Evolutionary conservation across 2,113 vertebrate species (phyloP), one percentile per base, ranked within the genome.

Genomic region (Ictalurus furcatus): DNA sequence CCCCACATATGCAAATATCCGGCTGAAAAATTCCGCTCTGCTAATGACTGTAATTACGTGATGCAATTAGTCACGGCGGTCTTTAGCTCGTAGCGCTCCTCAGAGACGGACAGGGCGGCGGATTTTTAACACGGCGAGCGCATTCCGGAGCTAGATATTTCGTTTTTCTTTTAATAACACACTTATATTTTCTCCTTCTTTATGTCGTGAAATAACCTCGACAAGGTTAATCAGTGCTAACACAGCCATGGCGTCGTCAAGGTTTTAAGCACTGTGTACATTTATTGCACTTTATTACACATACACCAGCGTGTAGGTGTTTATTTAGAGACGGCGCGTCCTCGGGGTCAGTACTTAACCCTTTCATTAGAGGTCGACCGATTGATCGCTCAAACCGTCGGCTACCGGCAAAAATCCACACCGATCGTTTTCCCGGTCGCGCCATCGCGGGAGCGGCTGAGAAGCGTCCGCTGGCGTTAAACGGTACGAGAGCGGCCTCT

Each of bases 21-120:
- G 81, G 74, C 84, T 87, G 85, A 88, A 88, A 88, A 88, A 88
- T 90, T 89, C 63, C 88, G 89, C 86, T 88, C 87, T 28, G 3
- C 14, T 92, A 93, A 91, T 92, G 89, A 92, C 92, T 90, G 85
- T 91, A 90, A 93, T 94, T 93, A 93, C 92, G 88, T 52, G 85
- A 83, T 89, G 89, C 90, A 93, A 85, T 92, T 93, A 92, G 86
- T 88, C 85, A 89, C 52, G 61, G 89, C 78, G 79, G 56, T 87
- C 83, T 92, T 92, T 87, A 73, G 85, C 92, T 61, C 90, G 34
- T 90, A 88, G 85, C 78, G 88, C 37, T 80, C 40, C 56, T 61
- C 87, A 86, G 58, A 88, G 65, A 91, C 78, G 79, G 84, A 79
- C 80, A 44, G 59, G 28, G 73, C 92, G 85, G 44, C 37, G 23